Base-by-base conservation (phyloP, 2,888 invertebrate species). In the Drosophila anomalata region DNA sequence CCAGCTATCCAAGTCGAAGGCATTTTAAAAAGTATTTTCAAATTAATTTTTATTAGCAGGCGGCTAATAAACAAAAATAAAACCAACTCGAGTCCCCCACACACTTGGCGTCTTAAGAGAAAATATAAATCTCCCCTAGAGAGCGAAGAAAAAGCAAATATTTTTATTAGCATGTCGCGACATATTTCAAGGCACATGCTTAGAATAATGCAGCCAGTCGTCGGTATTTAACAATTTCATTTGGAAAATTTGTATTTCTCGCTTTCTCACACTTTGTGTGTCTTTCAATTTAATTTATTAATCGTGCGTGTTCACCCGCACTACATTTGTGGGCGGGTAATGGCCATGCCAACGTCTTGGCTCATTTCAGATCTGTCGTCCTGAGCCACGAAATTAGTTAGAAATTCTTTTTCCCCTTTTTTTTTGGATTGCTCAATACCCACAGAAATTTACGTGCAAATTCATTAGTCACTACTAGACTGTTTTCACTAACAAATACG, bases 201-300 rank as follows among this genome's bases (percentile, higher is more conserved):
- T 69, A 70, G 76, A 71, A 79, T 79, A 86, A 72, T 87, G 76
- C 63, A 58, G 83, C 56, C 60, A 42, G 65, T 50, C 61, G 74
- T 46, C 73, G 75, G 84, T 66, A 75, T 83, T 86, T 79, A 77
- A 59, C 67, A 86, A 79, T 75, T 88, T 88, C 77, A 79, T 69
- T 70, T 78, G 48, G 39, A 53, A 63, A 50, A 56, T 55, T 17
- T n/a, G 60, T 63, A 55, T 74, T 47, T 57, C 48, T 52, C 54
- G 51, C 62, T 69, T 70, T 41, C 53, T 73, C 67, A 67, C 67
- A 66, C 71, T 76, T 73, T 75, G 75, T 80, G 83, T 85, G 80
- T 79, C 86, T 82, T 89, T 81, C 71, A 85, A 85, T 85, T 87
- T 89, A 85, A 89, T 86, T 88, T 86, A 86, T 89, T 89, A 89